phyloP scores from a whole-genome alignment of 2,888 invertebrate species.

The Azorinus chamasolen region DNA sequence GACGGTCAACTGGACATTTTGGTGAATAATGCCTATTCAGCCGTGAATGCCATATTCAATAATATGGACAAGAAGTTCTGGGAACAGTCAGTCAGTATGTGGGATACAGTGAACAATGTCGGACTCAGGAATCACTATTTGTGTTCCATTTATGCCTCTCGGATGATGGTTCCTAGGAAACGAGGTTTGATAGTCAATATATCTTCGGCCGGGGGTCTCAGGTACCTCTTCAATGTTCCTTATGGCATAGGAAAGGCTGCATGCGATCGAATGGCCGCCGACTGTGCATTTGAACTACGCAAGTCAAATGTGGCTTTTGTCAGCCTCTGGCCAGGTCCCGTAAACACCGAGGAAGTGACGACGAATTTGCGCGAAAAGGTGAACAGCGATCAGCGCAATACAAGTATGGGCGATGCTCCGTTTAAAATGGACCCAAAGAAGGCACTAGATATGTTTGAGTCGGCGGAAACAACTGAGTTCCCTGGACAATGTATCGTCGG shows the following conservation, averaged over 20 bases:
- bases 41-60: conserved; percentile 77
- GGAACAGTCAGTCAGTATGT: conserved; percentile 84
- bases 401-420: no score
- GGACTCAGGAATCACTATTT: conserved; percentile 87
- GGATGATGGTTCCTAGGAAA: conserved; percentile 85
- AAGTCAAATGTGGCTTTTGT: conserved; percentile 84
- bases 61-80: conserved; percentile 83
- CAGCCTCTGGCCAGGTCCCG: conserved; percentile 87
- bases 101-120: conserved; percentile 86
- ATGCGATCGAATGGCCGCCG: conserved; percentile 87
- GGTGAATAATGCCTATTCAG: conserved; percentile 87
- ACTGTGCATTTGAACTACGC: conserved; percentile 86
- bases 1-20: no score
- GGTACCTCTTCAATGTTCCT: conserved; percentile 86
- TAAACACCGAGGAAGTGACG: conserved; percentile 83
- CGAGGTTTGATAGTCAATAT: conserved; percentile 87
- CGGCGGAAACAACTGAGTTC: no score
- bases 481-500: no score
- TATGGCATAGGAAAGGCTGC: conserved; percentile 87
- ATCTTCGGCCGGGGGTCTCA: conserved; percentile 86
- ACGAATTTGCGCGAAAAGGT: no score
- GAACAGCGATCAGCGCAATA: no score
- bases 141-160: conserved; percentile 85
- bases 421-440: no score
- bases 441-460: no score